Percentiles rank a stretch among this genome's conserved stretches.
Evolutionary conservation across 2,888 invertebrate species (phyloP).

Genomic region (Tipula lateralis): DNA sequence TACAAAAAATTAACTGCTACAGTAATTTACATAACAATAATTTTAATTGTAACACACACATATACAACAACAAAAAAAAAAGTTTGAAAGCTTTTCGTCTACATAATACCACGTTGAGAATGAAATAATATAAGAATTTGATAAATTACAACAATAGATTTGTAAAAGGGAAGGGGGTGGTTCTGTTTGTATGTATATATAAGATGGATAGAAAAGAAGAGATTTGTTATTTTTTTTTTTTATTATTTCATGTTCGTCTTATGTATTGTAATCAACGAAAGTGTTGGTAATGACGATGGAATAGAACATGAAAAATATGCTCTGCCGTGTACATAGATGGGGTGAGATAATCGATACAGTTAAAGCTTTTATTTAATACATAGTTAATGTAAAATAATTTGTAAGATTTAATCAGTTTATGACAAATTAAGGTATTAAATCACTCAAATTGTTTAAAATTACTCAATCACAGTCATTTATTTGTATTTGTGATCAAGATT

Average conservation of each 20-base stretch:
- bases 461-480: not conserved
- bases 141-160: slow-evolving; percentile 19
- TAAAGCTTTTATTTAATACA: not conserved
- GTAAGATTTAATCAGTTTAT: not conserved
- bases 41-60: not conserved
- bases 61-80: not conserved
- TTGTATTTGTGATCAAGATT: not conserved
- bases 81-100: not conserved
- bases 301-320: not conserved
- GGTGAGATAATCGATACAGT: not conserved
- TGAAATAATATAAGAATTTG: not conserved
- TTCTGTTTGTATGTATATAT: not conserved
- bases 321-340: not conserved
- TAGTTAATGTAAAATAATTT: not conserved
- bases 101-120: not conserved
- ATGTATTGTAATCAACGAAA: not conserved
- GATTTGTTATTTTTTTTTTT: not conserved
- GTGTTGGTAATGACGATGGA: not conserved
- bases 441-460: not conserved
- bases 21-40: slow-evolving; percentile 19
- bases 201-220: not conserved
- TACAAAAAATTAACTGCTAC: not conserved
- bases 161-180: not conserved
- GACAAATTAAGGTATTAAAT: not conserved
- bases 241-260: not conserved